Evolutionary conservation across 2,888 invertebrate species (phyloP).

Genomic region (Hypomecis punctinalis): DNA sequence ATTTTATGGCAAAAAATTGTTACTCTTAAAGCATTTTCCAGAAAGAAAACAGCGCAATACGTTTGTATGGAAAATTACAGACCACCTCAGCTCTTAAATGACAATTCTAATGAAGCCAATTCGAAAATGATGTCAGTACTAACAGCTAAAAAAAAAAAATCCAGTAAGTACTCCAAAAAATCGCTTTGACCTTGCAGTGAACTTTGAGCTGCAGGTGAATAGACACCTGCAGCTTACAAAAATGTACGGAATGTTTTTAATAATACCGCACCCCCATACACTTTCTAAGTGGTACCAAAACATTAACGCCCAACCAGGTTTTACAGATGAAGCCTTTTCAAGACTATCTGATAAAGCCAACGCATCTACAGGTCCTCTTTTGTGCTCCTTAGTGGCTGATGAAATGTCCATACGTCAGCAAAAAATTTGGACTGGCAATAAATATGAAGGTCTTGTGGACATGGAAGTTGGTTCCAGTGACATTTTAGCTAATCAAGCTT

Average conservation of each 20-base stretch:
- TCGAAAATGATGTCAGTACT: background rate
- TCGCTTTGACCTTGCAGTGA: conserved; percentile 27
- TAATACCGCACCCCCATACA: conserved; percentile 31
- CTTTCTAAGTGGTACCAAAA: conserved; percentile 29
- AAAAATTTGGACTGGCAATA: conserved; percentile 39
- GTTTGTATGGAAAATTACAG: no score
- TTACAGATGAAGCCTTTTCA: conserved; percentile 15
- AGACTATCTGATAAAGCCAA: conserved; percentile 24
- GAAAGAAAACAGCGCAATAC: no score
- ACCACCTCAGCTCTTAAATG: no score
- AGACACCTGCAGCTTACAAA: conserved; percentile 30
- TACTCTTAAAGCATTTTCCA: no score
- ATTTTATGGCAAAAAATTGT: no score
- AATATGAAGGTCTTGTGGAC: conserved; percentile 20
- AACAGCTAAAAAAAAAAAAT: background rate
- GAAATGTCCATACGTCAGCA: conserved; percentile 45
- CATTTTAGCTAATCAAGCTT: conserved; percentile 1
- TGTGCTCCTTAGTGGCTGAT: conserved; percentile 15
- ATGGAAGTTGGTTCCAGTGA: conserved; percentile 32
- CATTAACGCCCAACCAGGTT: conserved; percentile 33
- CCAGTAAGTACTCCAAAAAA: background rate
- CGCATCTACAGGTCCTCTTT: conserved; percentile 3
- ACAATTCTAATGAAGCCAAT: background rate
- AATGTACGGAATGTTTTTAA: conserved; percentile 23
- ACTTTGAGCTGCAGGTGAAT: no score